These are phyloP conservation scores for Alethe castanea DNA, from an alignment of 2,113 vertebrate species.

Conservation along the genomic window DNA sequence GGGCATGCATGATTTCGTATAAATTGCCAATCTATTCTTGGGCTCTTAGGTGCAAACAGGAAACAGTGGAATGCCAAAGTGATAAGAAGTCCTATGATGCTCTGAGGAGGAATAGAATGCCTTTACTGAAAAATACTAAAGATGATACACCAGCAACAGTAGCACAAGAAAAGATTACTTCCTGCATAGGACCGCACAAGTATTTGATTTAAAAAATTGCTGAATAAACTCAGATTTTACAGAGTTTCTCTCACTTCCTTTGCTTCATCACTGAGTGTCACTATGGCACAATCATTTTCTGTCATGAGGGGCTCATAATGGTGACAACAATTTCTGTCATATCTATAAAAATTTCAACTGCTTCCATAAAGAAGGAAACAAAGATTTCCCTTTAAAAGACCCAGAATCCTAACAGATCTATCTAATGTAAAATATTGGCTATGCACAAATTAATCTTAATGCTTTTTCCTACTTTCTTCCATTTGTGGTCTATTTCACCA, in stretches of 20 bases:
- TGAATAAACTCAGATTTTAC: background rate
- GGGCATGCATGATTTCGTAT: background rate
- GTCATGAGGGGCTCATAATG: background rate
- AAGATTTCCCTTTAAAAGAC: background rate
- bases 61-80: background rate
- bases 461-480: background rate
- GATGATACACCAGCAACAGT: background rate
- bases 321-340: background rate
- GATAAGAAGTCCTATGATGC: background rate
- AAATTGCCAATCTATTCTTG: background rate
- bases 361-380: background rate
- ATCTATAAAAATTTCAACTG: background rate
- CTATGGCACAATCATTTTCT: background rate
- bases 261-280: background rate
- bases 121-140: background rate
- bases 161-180: background rate
- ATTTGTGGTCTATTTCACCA: background rate
- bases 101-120: background rate
- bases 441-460: background rate
- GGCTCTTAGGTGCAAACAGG: background rate
- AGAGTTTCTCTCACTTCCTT: background rate
- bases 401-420: background rate
- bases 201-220: background rate
- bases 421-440: background rate
- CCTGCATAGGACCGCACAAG: rapidly evolving